Conservation (phyloP, 2,797 vertebrate genomes). For the Ibycter americanus region DNA sequence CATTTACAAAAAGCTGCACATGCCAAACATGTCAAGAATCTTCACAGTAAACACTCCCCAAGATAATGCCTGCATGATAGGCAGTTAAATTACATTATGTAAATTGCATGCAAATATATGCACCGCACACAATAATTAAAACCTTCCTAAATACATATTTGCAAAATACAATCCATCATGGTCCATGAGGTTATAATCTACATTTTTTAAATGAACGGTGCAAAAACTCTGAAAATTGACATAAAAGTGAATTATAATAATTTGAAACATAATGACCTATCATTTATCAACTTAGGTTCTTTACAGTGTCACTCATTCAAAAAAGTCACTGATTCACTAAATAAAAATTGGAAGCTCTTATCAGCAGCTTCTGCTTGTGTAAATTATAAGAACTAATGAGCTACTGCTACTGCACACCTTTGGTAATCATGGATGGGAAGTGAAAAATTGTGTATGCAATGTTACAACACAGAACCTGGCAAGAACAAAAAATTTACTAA, state of each 20-base stretch:
- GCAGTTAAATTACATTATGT: slow-evolving; percentile 50
- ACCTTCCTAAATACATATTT: slow-evolving; percentile 53
- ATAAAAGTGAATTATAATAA: background rate
- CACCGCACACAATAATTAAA: background rate
- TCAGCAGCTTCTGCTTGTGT: background rate
- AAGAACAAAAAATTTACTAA: background rate
- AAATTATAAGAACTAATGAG: background rate
- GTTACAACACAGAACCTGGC: background rate
- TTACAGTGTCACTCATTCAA: background rate
- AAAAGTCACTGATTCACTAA: background rate
- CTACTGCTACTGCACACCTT: background rate
- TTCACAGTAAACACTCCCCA: slow-evolving; percentile 9
- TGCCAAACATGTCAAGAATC: background rate
- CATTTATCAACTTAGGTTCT: background rate
- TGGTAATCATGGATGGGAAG: background rate
- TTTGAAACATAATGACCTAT: background rate
- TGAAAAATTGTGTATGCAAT: background rate
- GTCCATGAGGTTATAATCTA: slow-evolving; percentile 52
- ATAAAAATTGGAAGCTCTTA: background rate
- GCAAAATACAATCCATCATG: slow-evolving; percentile 57
- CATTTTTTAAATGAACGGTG: background rate
- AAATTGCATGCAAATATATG: slow-evolving; percentile 60
- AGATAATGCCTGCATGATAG: slow-evolving; percentile 5
- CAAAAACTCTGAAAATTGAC: background rate
- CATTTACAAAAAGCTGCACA: background rate